Evolutionary conservation across 2,797 vertebrate species (phyloP), one percentile per base, ranked within the genome.

Genomic region (Melanitta fusca): DNA sequence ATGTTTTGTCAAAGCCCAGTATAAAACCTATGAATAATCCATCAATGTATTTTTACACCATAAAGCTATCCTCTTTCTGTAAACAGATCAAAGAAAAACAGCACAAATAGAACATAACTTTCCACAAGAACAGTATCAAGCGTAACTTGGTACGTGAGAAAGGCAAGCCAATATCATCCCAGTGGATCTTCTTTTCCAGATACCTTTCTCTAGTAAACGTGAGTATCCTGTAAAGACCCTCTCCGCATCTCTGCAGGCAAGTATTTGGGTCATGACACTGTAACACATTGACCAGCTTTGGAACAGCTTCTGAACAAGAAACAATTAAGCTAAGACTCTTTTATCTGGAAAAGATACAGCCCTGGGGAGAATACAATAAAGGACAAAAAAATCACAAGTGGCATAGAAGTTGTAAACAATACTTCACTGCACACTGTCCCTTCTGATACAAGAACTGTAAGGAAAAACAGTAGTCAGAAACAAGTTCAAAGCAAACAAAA

Each of bases 51-150:
- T 38, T n/a, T 28, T 54, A 1, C 21, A 27, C 10, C 21, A 2
- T 20, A 62, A 43, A 7, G 2, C 15, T 8, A 1, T 81, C 60
- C 10, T 25, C 4, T 1, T 0, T 24, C 41, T 6, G 0, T 8
- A 39, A 87, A 73, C 7, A 41, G 60, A 10, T 41, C 36, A 39
- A 54, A 69, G 6, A 8, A 53, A 87, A 47, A 39, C 60, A 64
- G 62, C 38, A 60, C 43, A 66, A 87, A 49, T 18, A 51, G 32
- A 34, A 20, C 6, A 39, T 47, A 28, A 6, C 13, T 30, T 64
- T 64, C 64, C 38, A 27, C 62, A 27, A 51, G 56, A 51, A 49
- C 2, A 10, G 3, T 15, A 12, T 27, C 77, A 38, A n/a, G 22
- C 39, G 36, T 24, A 30, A 73, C 15, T 41, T 28, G 13, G 45